Evolutionary conservation across 2,113 vertebrate genomes (phyloP).

Genomic region (Brienomyrus brachyistius): DNA sequence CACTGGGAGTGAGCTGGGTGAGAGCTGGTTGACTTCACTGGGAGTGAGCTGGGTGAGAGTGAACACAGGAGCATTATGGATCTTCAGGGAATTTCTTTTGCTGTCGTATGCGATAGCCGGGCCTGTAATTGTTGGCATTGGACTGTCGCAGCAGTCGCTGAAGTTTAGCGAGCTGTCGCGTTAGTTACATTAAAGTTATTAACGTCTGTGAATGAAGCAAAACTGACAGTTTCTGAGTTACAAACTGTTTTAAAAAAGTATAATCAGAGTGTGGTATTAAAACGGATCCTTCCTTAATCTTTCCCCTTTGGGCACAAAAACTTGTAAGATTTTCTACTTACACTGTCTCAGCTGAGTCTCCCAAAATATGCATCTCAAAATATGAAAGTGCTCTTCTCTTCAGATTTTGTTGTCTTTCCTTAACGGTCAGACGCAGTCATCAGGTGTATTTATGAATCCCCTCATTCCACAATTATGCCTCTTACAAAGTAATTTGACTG

Average conservation of each 20-base stretch:
- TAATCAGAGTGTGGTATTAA: neutral
- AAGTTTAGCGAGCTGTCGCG: constrained; percentile 29
- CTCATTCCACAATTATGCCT: constrained; percentile 65
- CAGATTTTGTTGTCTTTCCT: constrained; percentile 41
- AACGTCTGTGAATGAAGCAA: constrained; percentile 51
- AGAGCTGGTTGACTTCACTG: no score
- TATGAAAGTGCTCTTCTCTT: constrained; percentile 42
- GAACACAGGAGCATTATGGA: neutral
- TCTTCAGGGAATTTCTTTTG: neutral
- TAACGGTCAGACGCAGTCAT: constrained; percentile 53
- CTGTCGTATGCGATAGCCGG: neutral
- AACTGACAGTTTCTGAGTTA: constrained; percentile 45
- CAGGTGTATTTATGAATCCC: constrained; percentile 62
- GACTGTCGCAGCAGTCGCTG: constrained; percentile 48
- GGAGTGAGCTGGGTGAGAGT: no score
- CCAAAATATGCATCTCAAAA: constrained; percentile 40
- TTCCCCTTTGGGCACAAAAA: constrained; percentile 44
- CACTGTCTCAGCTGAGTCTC: constrained; percentile 53
- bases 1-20: no score
- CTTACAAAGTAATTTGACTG: constrained; percentile 58
- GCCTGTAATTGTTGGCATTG: constrained; percentile 32
- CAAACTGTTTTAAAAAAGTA: constrained; percentile 39
- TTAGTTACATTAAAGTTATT: constrained; percentile 40
- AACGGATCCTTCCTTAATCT: constrained; percentile 51
- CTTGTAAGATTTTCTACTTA: constrained; percentile 44